Evolutionary conservation across 2,888 invertebrate species (phyloP).

Genomic region (Lithophane semibrunnea): DNA sequence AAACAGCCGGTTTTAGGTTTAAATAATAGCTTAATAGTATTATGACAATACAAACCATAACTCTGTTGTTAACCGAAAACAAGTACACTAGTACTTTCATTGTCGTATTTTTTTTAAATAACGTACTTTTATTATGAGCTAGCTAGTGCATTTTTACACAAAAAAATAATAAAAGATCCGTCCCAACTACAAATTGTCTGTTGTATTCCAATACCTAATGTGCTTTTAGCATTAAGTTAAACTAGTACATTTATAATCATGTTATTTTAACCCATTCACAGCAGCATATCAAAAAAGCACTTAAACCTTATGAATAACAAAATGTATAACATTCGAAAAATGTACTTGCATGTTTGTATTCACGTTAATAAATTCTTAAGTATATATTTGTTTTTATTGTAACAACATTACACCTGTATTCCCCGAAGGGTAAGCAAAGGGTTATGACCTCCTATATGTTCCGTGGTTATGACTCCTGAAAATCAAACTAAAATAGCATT

Average conservation of each 20-base stretch:
- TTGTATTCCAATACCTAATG: conserved; percentile 67
- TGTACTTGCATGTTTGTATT: conserved; percentile 89
- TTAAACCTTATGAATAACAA: conserved; percentile 74
- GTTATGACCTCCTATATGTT: background rate
- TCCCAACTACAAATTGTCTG: conserved; percentile 75
- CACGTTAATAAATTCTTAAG: conserved; percentile 84
- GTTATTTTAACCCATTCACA: conserved; percentile 82
- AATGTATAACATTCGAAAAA: conserved; percentile 82
- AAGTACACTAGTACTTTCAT: conserved; percentile 49
- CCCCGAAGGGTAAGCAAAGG: background rate
- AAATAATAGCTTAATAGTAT: conserved; percentile 63
- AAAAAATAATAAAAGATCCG: conserved; percentile 72
- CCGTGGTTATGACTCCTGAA: no score
- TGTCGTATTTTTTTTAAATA: conserved; percentile 53
- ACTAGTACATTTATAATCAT: conserved; percentile 71
- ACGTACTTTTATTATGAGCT: conserved; percentile 60
- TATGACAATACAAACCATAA: conserved; percentile 54
- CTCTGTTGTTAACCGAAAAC: conserved; percentile 68
- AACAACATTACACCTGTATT: background rate
- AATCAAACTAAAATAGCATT: background rate
- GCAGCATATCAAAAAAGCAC: conserved; percentile 84
- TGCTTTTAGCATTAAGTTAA: conserved; percentile 75
- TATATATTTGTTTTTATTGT: conserved; percentile 64
- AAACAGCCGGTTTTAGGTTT: conserved; percentile 71
- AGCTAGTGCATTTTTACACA: conserved; percentile 73